Evolutionary conservation across 1,140 invertebrate species (phyloP).

Genomic region (Stegodyphus dumicola): DNA sequence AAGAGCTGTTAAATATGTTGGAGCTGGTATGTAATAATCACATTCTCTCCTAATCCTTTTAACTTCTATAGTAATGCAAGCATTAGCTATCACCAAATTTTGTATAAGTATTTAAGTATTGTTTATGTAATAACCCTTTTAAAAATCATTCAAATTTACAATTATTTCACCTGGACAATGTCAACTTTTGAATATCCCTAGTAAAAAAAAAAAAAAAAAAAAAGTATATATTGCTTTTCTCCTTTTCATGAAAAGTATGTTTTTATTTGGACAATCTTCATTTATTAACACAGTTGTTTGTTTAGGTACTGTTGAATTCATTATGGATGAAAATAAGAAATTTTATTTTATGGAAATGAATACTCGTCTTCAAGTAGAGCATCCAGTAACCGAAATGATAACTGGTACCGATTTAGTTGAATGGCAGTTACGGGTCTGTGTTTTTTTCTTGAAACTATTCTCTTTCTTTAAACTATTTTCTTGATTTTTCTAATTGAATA

Average conservation of each 20-base stretch:
- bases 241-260: neutral
- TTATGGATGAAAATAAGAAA: slow-evolving; percentile 83
- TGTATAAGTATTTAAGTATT: no score
- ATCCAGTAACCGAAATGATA: slow-evolving; percentile 98
- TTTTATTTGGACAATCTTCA: neutral
- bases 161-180: no score
- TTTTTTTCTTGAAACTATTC: neutral
- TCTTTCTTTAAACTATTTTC: no score
- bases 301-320: slow-evolving; percentile 90
- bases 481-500: no score
- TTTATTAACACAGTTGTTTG: neutral
- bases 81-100: no score
- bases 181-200: no score
- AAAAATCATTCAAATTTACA: no score
- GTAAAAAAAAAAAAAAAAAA: no score
- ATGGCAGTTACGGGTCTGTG: slow-evolving; percentile 84
- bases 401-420: slow-evolving; percentile 94
- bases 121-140: no score
- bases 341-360: slow-evolving; percentile 99
- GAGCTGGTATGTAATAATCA: slow-evolving; percentile 74
- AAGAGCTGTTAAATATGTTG: slow-evolving; percentile 92
- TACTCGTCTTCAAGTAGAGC: slow-evolving; percentile 92
- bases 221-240: no score
- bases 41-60: neutral
- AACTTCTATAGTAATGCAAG: no score